Evolutionary conservation across 1,140 invertebrate genomes (phyloP).

Genomic region (Halyomorpha halys): DNA sequence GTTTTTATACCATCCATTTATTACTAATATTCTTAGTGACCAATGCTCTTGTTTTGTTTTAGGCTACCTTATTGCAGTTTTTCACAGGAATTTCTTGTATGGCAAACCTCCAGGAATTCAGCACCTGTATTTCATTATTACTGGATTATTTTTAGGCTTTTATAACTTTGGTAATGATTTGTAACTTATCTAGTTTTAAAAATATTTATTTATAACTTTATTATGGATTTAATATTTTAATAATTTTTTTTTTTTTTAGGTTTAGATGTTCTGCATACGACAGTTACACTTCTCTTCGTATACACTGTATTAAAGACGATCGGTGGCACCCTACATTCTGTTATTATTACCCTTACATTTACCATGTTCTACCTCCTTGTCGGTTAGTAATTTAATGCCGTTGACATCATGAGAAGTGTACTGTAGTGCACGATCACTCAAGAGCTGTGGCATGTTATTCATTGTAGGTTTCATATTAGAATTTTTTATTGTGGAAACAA

Average conservation of each 20-base stretch:
- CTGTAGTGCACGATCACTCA: too few species aligned
- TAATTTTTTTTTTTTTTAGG: conserved; percentile 36
- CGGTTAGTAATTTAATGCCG: conserved; percentile 37
- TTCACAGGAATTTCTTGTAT: conserved; percentile 52
- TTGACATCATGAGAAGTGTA: too few species aligned
- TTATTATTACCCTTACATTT: conserved; percentile 62
- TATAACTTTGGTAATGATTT: conserved; percentile 72
- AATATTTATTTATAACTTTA: conserved; percentile 21
- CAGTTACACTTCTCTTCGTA: conserved; percentile 53
- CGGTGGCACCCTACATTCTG: conserved; percentile 48
- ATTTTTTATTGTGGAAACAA: conserved; percentile 7
- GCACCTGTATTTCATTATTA: conserved; percentile 62
- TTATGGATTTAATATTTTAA: conserved; percentile 19
- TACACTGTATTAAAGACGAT: conserved; percentile 50
- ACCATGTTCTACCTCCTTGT: conserved; percentile 66
- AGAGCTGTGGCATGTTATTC: too few species aligned
- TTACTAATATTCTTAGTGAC: too few species aligned
- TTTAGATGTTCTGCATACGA: conserved; percentile 56
- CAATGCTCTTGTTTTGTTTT: too few species aligned
- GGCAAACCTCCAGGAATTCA: conserved; percentile 45
- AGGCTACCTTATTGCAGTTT: conserved; percentile 68
- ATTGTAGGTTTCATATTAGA: conserved; percentile 12
- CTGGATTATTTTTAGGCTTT: conserved; percentile 58
- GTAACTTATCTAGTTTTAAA: too few species aligned
- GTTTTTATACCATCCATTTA: too few species aligned